Evolutionary conservation across 92 coral and sea anemone species (phyloP).

Genomic region (Phenganax subtilis): DNA sequence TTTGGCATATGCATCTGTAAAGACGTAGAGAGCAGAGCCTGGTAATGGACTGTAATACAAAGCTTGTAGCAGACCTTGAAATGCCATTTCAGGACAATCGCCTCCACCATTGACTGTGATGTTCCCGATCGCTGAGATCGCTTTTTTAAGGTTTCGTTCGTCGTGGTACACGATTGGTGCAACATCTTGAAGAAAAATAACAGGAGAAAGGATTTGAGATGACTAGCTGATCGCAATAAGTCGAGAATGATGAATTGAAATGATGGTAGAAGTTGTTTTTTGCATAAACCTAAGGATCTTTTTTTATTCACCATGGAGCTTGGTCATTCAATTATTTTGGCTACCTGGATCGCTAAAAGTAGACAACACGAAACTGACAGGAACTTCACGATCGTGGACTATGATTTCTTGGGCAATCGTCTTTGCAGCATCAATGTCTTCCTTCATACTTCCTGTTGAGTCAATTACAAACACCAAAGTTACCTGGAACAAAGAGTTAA

Average conservation of each 20-base stretch:
- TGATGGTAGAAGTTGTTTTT: too few species aligned
- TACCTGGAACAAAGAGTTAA: constrained; percentile 19
- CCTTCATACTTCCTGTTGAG: constrained; percentile 80
- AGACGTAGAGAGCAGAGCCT: constrained; percentile 89
- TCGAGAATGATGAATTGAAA: too few species aligned
- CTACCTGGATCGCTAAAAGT: constrained; percentile 83
- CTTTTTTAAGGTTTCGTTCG: constrained; percentile 42
- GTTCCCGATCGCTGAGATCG: constrained; percentile 56
- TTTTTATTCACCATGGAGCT: not conserved
- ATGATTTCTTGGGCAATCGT: constrained; percentile 72
- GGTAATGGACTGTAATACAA: constrained; percentile 56
- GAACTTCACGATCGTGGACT: constrained; percentile 57
- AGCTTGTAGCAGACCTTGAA: constrained; percentile 65
- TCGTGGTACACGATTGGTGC: constrained; percentile 47
- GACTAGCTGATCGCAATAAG: not conserved
- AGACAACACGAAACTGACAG: constrained; percentile 73
- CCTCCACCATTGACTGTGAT: constrained; percentile 69
- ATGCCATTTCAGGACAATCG: constrained; percentile 71
- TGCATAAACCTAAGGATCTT: too few species aligned
- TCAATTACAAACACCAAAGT: constrained; percentile 90
- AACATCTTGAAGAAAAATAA: constrained; percentile 22
- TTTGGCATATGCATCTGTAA: constrained; percentile 83
- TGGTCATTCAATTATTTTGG: not conserved
- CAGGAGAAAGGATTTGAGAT: not conserved
- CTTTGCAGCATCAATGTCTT: constrained; percentile 68